A percentile compares a stretch with the other conserved stretches of the same genome.
Evolutionary conservation across 2,888 invertebrate genomes (phyloP).

Genomic region (Vanessa cardui): DNA sequence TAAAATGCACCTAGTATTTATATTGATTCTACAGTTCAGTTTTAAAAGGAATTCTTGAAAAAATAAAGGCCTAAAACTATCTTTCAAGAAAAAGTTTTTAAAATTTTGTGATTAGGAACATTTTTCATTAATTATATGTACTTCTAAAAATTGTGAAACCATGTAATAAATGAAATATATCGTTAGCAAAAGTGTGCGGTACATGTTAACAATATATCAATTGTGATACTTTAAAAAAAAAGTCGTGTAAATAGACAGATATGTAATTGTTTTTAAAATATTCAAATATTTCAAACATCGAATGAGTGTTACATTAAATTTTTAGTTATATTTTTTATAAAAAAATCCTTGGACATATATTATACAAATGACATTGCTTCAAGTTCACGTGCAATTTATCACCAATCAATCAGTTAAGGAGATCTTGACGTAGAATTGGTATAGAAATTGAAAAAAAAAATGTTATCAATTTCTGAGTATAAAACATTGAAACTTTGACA

Average conservation of each 20-base stretch:
- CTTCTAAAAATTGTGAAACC: too few species aligned
- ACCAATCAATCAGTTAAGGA: background rate
- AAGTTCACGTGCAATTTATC: slow-evolving; percentile 12
- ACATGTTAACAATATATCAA: too few species aligned
- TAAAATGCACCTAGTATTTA: slow-evolving; percentile 49
- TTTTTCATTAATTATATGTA: too few species aligned
- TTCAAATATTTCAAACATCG: too few species aligned
- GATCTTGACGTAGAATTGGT: background rate
- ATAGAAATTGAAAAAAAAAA: background rate
- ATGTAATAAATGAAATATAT: too few species aligned
- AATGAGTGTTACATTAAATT: too few species aligned
- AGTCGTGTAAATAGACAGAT: too few species aligned
- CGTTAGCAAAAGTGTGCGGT: too few species aligned
- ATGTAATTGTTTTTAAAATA: too few species aligned
- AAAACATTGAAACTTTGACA: background rate
- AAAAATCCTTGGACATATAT: slow-evolving; percentile 4
- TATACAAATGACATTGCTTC: slow-evolving; percentile 29
- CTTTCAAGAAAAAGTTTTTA: background rate
- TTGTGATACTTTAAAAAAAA: too few species aligned
- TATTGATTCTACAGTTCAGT: slow-evolving; percentile 29
- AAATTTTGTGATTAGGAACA: too few species aligned
- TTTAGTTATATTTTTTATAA: background rate
- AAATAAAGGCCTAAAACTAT: too few species aligned
- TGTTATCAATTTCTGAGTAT: background rate
- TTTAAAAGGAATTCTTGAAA: slow-evolving; percentile 5